Evolutionary conservation across 2,888 invertebrate genomes (phyloP).

Genomic region (Rhamnusium bicolor): DNA sequence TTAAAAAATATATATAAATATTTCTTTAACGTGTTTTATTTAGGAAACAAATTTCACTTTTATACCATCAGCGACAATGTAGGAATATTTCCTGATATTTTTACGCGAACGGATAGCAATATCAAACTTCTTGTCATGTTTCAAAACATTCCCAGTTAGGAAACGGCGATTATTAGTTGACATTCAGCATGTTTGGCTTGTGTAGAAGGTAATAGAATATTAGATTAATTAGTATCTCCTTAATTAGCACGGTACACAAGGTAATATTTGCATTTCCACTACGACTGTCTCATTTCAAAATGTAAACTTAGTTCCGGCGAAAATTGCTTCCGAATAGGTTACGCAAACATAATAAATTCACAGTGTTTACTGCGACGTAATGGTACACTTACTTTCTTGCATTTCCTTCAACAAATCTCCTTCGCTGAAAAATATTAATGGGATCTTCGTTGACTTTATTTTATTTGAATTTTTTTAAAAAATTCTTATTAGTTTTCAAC

Average conservation of each 20-base stretch:
- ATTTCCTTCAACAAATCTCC: slow-evolving; percentile 22
- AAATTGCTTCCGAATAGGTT: slow-evolving; percentile 59
- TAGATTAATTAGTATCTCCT: slow-evolving; percentile 63
- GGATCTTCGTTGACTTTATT: not conserved
- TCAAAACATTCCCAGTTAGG: slow-evolving; percentile 15
- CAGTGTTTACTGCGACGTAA: slow-evolving; percentile 42
- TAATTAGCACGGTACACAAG: slow-evolving; percentile 64
- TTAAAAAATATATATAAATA: no score
- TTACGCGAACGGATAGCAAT: not conserved
- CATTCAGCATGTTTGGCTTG: slow-evolving; percentile 51
- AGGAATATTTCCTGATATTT: not conserved
- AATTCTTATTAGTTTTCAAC: no score
- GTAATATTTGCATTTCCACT: slow-evolving; percentile 62
- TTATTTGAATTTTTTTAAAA: not conserved
- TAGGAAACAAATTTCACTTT: no score
- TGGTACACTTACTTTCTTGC: slow-evolving; percentile 34
- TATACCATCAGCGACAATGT: no score
- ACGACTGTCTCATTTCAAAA: slow-evolving; percentile 54
- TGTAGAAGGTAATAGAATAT: slow-evolving; percentile 61
- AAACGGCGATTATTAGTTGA: slow-evolving; percentile 33
- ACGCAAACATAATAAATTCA: slow-evolving; percentile 58
- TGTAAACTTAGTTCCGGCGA: slow-evolving; percentile 53
- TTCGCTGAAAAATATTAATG: slow-evolving; percentile 12
- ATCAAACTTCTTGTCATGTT: not conserved
- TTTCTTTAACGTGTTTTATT: no score